phyloP scores from a whole-genome alignment of 1,140 invertebrate species.

The Philopotamus ludificatus region DNA sequence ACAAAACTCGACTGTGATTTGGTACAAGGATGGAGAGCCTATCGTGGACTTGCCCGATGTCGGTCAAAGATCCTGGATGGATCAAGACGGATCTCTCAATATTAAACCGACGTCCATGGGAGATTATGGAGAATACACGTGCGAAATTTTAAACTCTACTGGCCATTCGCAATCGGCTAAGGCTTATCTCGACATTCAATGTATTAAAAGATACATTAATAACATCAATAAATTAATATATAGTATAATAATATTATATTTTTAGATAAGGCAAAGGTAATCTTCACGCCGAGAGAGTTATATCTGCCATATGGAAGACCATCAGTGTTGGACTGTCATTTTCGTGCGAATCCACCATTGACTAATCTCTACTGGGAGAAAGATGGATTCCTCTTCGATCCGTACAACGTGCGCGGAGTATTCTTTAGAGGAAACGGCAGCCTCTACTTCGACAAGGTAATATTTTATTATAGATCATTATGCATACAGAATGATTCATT shows the following conservation, averaged over 20 bases:
- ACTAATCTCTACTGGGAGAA: constrained; percentile 94
- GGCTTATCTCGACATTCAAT: constrained; percentile 92
- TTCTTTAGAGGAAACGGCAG: constrained; percentile 85
- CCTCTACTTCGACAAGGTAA: constrained; percentile 74
- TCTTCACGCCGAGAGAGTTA: constrained; percentile 83
- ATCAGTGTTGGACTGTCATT: constrained; percentile 89
- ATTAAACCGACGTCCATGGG: constrained; percentile 73
- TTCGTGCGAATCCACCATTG: constrained; percentile 88
- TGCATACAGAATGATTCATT: not conserved
- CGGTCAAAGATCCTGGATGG: constrained; percentile 59
- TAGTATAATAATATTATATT: constrained; percentile 40
- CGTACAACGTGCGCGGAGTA: constrained; percentile 83
- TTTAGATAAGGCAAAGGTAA: constrained; percentile 89
- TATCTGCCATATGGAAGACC: constrained; percentile 85
- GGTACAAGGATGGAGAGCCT: constrained; percentile 69
- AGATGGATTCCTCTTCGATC: constrained; percentile 88
- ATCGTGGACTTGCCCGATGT: constrained; percentile 65
- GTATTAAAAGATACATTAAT: constrained; percentile 64
- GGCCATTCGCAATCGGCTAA: constrained; percentile 80
- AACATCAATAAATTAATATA: not conserved
- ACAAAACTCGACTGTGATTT: constrained; percentile 61
- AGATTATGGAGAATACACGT: constrained; percentile 87
- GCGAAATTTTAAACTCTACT: constrained; percentile 77
- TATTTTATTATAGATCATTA: constrained; percentile 16
- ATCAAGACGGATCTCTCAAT: constrained; percentile 71